Conservation (phyloP, 2,113 vertebrate species). For the Rhizomys pruinosus region DNA sequence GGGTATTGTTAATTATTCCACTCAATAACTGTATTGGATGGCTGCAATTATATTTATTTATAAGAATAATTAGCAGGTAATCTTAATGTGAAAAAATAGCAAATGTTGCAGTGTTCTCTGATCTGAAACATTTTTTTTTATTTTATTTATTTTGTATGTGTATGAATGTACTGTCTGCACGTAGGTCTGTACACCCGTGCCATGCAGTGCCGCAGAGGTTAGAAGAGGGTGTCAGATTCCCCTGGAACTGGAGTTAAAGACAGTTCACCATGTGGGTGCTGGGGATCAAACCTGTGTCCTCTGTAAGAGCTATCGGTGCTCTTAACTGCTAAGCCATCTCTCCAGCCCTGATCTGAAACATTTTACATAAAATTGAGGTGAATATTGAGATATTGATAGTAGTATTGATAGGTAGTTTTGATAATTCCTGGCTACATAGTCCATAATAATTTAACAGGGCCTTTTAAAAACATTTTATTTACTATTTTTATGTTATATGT, state of each 20-base stretch:
- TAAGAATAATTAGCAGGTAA: conserved; percentile 1
- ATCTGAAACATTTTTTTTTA: conserved; percentile 11
- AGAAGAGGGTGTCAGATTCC: no score
- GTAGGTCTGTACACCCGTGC: no score
- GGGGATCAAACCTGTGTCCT: no score
- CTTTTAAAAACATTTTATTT: no score
- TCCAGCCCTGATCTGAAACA: neutral
- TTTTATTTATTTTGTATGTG: no score
- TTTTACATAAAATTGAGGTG: neutral
- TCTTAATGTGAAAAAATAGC: neutral
- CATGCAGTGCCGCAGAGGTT: no score
- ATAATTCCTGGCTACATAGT: neutral
- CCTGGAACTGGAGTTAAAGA: no score
- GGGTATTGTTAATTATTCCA: neutral
- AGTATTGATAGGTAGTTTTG: neutral
- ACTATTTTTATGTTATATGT: no score
- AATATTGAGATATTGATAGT: neutral
- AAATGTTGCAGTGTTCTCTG: neutral
- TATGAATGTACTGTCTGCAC: no score
- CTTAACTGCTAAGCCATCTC: no score
- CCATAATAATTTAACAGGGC: neutral
- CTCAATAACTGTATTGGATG: neutral
- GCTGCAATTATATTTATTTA: neutral
- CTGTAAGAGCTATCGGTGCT: no score
- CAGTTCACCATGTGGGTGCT: no score